Evolutionary conservation across 2,113 vertebrate genomes (phyloP).

Genomic region (Zingel zingel): DNA sequence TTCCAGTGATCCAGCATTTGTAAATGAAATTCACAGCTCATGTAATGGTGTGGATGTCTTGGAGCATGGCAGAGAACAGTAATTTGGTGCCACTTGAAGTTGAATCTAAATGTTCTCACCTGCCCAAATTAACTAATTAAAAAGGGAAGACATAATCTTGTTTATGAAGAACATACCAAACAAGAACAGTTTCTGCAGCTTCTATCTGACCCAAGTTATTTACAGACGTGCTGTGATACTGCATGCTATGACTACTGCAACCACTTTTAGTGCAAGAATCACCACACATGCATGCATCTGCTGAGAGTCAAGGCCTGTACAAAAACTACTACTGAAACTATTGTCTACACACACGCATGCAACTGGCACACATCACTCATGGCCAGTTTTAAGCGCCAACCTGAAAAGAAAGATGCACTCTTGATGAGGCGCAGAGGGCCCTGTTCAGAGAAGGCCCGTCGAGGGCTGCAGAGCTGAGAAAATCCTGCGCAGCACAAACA

Average conservation of each 20-base stretch:
- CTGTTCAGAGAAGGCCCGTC: constrained; percentile 99
- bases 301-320: constrained; percentile 22
- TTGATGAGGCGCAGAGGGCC: constrained; percentile 99
- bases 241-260: constrained; percentile 46
- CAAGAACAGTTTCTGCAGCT: constrained; percentile 1
- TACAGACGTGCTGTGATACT: constrained; percentile 30
- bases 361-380: constrained; percentile 56
- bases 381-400: constrained; percentile 90
- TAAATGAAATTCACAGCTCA: not conserved
- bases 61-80: not conserved
- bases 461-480: constrained; percentile 99
- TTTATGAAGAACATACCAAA: not conserved
- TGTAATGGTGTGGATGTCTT: not conserved
- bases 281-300: constrained; percentile 64
- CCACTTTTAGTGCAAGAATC: constrained; percentile 26
- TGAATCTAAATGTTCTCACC: not conserved
- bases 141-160: not conserved
- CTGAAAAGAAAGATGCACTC: constrained; percentile 99
- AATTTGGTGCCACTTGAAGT: not conserved
- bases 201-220: constrained; percentile 59
- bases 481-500: constrained; percentile 95
- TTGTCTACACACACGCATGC: constrained; percentile 64
- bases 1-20: not conserved
- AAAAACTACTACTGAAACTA: constrained; percentile 14
- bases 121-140: not conserved